phyloP scores from a whole-genome alignment of 2,797 vertebrate genomes.

The Syngnathus acus region DNA sequence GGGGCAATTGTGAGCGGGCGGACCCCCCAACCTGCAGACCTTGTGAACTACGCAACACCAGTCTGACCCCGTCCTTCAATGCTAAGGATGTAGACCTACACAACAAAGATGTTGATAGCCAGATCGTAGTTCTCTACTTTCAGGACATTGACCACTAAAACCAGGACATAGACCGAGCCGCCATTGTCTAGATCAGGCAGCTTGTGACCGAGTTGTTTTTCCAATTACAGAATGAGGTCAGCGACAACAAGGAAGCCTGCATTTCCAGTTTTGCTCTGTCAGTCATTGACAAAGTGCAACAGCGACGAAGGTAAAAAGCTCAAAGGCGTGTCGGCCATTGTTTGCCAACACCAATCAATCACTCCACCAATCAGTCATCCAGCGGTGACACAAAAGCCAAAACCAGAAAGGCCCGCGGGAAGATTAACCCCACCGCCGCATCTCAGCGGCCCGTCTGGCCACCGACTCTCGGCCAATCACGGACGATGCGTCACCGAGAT shows the following conservation, averaged over 20 bases:
- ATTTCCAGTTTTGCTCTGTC: constrained; percentile 12
- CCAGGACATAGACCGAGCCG: too few species aligned
- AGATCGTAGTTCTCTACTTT: neutral
- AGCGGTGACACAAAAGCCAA: constrained; percentile 45
- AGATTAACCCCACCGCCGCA: constrained; percentile 43
- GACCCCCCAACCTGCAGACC: constrained; percentile 13
- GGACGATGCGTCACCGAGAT: constrained; percentile 8
- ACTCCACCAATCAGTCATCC: constrained; percentile 44
- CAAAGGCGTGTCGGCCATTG: constrained; percentile 42
- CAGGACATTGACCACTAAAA: neutral
- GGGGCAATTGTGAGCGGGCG: neutral
- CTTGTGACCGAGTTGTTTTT: constrained; percentile 43
- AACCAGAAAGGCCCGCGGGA: constrained; percentile 46
- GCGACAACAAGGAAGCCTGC: constrained; percentile 12
- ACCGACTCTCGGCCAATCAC: constrained; percentile 56
- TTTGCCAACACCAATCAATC: constrained; percentile 21
- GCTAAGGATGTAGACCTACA: neutral
- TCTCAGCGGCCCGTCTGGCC: constrained; percentile 58
- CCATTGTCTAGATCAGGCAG: neutral
- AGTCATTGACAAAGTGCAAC: constrained; percentile 51
- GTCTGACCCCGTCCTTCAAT: constrained; percentile 17
- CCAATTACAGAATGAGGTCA: constrained; percentile 53
- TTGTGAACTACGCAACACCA: constrained; percentile 16
- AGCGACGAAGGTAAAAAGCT: constrained; percentile 45
- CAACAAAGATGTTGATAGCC: neutral